phyloP scores from a whole-genome alignment of 2,888 invertebrate genomes.

The Acheta domesticus region DNA sequence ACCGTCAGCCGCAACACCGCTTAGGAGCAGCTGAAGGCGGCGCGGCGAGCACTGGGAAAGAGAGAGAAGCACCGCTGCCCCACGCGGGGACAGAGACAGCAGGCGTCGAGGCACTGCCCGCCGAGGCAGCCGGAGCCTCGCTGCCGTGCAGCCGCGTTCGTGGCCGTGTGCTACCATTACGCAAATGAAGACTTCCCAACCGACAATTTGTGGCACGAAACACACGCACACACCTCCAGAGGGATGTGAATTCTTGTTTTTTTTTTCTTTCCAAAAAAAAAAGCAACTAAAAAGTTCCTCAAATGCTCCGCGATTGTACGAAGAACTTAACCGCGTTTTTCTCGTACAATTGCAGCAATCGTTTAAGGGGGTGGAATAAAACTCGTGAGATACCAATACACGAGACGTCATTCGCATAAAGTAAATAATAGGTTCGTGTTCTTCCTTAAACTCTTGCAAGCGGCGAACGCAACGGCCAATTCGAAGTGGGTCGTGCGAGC shows the following conservation, averaged over 20 bases:
- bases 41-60: not conserved
- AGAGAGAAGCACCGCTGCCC: not conserved
- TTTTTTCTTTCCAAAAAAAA: not conserved
- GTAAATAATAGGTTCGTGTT: too few species aligned
- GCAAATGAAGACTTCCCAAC: slow-evolving; percentile 9
- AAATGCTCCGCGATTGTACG: slow-evolving; percentile 11
- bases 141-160: not conserved
- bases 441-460: too few species aligned
- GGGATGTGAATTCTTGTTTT: slow-evolving; percentile 1
- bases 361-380: too few species aligned
- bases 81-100: not conserved
- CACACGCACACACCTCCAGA: not conserved
- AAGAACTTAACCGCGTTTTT: not conserved
- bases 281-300: not conserved
- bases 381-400: too few species aligned
- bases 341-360: too few species aligned
- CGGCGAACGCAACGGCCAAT: too few species aligned
- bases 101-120: not conserved
- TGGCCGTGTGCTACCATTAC: not conserved
- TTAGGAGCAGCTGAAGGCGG: not conserved
- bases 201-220: slow-evolving; percentile 18
- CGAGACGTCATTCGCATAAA: too few species aligned
- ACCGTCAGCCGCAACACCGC: not conserved
- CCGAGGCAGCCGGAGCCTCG: not conserved
- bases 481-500: too few species aligned